Evolutionary conservation across 1,140 invertebrate species (phyloP).

Genomic region (Brachionus koreanus): DNA sequence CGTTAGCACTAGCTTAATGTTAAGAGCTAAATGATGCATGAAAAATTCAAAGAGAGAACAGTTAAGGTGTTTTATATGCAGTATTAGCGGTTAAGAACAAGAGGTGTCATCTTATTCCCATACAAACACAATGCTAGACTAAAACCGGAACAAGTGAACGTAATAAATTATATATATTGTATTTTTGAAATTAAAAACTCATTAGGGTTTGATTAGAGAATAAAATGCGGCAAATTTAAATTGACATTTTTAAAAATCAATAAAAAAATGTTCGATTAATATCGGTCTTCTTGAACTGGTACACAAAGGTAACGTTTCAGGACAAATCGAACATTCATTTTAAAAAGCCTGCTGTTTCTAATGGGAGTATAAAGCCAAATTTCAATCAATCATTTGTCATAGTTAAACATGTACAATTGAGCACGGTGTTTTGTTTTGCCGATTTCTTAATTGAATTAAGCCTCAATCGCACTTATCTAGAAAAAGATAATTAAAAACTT

Average conservation of each 20-base stretch:
- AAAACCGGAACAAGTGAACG: not conserved
- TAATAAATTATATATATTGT: not conserved
- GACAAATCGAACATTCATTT: not conserved
- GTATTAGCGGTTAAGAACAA: not conserved
- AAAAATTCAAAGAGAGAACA: not conserved
- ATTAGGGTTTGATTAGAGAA: constrained; percentile 19
- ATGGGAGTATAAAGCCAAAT: not conserved
- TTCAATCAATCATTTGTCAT: constrained; percentile 40
- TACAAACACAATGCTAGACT: not conserved
- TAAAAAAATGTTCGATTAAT: constrained; percentile 14
- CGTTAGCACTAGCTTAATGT: not conserved
- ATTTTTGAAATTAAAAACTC: constrained; percentile 30
- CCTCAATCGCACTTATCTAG: constrained; percentile 17
- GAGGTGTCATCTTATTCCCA: not conserved
- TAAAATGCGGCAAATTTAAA: constrained; percentile 14
- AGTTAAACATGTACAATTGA: constrained; percentile 1
- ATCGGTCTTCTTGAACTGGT: not conserved
- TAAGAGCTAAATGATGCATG: not conserved
- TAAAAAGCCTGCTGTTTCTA: not conserved
- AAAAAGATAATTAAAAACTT: constrained; percentile 43
- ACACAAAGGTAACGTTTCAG: not conserved
- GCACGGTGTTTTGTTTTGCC: not conserved
- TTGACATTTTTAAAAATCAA: constrained; percentile 39
- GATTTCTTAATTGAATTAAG: constrained; percentile 26
- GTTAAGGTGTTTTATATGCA: not conserved